A percentile compares a stretch with the other conserved stretches of the same genome.
phyloP scores from a whole-genome alignment of 2,888 invertebrate species.

The Xanthorhoe designata region DNA sequence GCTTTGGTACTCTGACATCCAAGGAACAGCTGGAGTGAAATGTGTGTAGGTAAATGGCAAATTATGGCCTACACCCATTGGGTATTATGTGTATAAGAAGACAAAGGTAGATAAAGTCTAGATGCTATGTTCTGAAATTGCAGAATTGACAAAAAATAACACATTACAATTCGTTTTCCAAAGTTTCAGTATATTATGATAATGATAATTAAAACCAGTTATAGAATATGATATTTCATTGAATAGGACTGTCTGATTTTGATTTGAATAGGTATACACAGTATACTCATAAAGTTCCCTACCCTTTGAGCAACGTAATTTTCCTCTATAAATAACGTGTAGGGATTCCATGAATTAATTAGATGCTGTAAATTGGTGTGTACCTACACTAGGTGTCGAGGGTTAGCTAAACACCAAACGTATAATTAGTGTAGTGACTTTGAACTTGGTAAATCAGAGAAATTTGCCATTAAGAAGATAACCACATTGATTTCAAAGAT shows the following conservation, averaged over 20 bases:
- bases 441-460: constrained; percentile 23
- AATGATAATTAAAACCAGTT: not conserved
- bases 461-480: not conserved
- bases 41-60: too few species aligned
- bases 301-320: constrained; percentile 22
- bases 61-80: too few species aligned
- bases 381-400: constrained; percentile 16
- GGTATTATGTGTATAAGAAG: too few species aligned
- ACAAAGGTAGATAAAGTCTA: too few species aligned
- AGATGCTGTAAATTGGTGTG: constrained; percentile 32
- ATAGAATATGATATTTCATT: not conserved
- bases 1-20: too few species aligned
- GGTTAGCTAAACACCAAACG: constrained; percentile 27
- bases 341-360: constrained; percentile 32
- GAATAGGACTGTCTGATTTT: constrained; percentile 6
- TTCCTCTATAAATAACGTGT: constrained; percentile 29
- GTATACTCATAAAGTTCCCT: constrained; percentile 5
- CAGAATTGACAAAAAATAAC: too few species aligned
- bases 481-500: not conserved
- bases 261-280: constrained; percentile 10
- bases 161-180: too few species aligned
- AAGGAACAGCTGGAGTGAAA: too few species aligned
- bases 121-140: too few species aligned
- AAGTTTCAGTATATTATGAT: not conserved
- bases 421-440: constrained; percentile 33